phyloP scores from a whole-genome alignment of 2,888 invertebrate genomes.

The Thysanoteuthis rhombus region DNA sequence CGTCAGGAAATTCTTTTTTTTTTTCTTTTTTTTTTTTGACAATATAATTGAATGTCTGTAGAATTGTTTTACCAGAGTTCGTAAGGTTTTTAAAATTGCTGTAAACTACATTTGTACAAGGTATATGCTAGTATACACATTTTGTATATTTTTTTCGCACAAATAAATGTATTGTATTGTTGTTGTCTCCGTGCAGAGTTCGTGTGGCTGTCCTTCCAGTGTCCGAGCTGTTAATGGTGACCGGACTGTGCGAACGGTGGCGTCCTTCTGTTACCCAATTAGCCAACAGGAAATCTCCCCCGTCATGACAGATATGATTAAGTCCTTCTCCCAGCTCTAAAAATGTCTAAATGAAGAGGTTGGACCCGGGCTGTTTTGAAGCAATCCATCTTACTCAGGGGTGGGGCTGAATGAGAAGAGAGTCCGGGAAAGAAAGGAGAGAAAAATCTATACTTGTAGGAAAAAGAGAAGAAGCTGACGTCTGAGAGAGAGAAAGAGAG shows the following conservation, averaged over 20 bases:
- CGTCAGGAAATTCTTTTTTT: too few relatives aligned
- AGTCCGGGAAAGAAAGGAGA: background rate
- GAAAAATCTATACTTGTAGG: background rate
- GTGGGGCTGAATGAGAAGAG: background rate
- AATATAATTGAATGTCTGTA: too few relatives aligned
- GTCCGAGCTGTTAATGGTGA: background rate
- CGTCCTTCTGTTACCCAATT: background rate
- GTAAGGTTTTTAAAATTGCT: too few relatives aligned
- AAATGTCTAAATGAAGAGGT: background rate
- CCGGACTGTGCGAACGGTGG: background rate
- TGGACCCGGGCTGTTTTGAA: background rate
- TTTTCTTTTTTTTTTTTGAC: too few relatives aligned
- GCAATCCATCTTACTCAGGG: background rate
- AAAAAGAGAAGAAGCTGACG: background rate
- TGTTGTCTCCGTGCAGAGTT: background rate
- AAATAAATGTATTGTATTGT: too few relatives aligned
- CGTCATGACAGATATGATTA: conserved; percentile 12
- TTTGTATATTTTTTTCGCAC: too few relatives aligned
- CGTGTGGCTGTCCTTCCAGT: background rate
- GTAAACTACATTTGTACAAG: too few relatives aligned
- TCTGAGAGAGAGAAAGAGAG: background rate
- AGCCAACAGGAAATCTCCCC: background rate
- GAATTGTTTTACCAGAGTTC: too few relatives aligned
- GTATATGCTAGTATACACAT: too few relatives aligned
- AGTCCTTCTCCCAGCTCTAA: background rate